Evolutionary conservation across 1,140 invertebrate species (phyloP).

Genomic region (Drosophila nigromelanica): DNA sequence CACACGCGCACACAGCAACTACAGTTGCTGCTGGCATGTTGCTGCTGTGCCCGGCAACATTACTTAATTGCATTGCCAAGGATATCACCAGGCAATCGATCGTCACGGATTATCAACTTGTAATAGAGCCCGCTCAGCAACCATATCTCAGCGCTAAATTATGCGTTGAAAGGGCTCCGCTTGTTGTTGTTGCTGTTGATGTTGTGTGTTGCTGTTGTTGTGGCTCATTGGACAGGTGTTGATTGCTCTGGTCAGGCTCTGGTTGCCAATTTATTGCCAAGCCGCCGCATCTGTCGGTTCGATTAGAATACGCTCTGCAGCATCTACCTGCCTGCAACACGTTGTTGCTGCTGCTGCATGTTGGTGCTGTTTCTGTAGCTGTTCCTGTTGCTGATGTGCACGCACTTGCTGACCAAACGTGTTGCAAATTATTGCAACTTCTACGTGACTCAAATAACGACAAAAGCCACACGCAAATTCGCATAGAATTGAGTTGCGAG

Average conservation of each 20-base stretch:
- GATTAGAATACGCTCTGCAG: slow-evolving; percentile 47
- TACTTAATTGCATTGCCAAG: slow-evolving; percentile 74
- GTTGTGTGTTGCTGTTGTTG: slow-evolving; percentile 21
- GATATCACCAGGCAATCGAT: slow-evolving; percentile 77
- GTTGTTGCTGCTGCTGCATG: slow-evolving; percentile 37
- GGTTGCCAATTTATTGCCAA: slow-evolving; percentile 46
- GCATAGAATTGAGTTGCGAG: slow-evolving; percentile 7
- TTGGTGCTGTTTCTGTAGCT: slow-evolving; percentile 32
- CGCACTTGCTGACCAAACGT: slow-evolving; percentile 55
- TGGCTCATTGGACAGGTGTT: slow-evolving; percentile 61
- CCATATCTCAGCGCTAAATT: slow-evolving; percentile 54
- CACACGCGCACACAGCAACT: slow-evolving; percentile 19
- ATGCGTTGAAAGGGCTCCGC: slow-evolving; percentile 46
- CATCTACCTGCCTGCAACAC: slow-evolving; percentile 25
- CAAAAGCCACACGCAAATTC: slow-evolving; percentile 38
- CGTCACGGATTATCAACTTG: slow-evolving; percentile 78
- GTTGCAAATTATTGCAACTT: slow-evolving; percentile 75
- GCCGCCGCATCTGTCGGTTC: slow-evolving; percentile 33
- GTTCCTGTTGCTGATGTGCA: slow-evolving; percentile 17
- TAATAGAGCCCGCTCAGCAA: slow-evolving; percentile 48
- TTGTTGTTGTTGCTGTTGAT: slow-evolving; percentile 21
- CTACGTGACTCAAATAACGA: slow-evolving; percentile 57
- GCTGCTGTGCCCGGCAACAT: slow-evolving; percentile 45
- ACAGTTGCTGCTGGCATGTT: slow-evolving; percentile 10
- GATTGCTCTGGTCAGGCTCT: slow-evolving; percentile 54